phyloP scores from a whole-genome alignment of 2,797 vertebrate genomes.

The Oceanodroma leucorhoa region DNA sequence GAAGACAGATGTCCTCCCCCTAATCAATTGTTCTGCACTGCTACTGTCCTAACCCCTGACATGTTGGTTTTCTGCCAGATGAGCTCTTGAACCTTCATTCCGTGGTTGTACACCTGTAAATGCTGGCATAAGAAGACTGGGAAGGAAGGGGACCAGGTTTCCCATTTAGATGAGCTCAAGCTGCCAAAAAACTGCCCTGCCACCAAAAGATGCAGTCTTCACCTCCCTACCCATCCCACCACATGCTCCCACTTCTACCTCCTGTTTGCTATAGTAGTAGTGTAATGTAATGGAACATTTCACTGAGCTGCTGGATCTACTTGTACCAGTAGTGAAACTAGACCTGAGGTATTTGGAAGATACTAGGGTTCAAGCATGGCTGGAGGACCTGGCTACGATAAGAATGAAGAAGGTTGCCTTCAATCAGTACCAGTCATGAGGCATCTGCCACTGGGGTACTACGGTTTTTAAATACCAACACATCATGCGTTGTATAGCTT shows the following conservation, averaged over 20 bases:
- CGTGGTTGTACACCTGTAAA: not conserved
- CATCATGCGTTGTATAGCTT: not conserved
- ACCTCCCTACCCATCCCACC: not conserved
- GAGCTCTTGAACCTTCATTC: not conserved
- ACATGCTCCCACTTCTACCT: not conserved
- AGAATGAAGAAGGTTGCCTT: not conserved
- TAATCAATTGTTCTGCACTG: not conserved
- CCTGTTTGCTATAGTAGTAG: not conserved
- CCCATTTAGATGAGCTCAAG: not conserved
- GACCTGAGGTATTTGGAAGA: not conserved
- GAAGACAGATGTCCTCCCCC: not conserved
- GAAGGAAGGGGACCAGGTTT: not conserved
- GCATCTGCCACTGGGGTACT: not conserved
- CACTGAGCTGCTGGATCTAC: not conserved
- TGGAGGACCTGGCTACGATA: not conserved
- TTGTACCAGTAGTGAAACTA: not conserved
- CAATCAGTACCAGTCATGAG: not conserved
- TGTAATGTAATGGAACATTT: not conserved
- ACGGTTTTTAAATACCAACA: not conserved
- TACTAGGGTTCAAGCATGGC: not conserved
- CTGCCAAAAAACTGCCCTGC: not conserved
- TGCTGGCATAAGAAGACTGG: not conserved
- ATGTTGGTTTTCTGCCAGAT: not conserved
- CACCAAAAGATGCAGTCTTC: not conserved
- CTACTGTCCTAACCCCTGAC: not conserved